These are phyloP conservation scores for Ariolimax columbianus DNA, from an alignment of 2,888 invertebrate genomes.

Conservation along the genomic window DNA sequence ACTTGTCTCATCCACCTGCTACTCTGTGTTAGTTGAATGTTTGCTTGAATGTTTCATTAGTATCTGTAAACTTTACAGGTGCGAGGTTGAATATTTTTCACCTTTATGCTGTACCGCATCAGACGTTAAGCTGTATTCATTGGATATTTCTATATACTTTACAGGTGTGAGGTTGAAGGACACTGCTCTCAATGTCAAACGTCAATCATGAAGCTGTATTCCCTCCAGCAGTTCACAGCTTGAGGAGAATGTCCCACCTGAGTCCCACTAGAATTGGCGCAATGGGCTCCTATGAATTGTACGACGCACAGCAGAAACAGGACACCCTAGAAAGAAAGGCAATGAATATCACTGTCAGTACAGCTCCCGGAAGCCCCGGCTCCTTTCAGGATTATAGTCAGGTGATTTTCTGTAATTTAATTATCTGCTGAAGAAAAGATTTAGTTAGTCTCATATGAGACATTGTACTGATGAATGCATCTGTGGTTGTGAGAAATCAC, in stretches of 20 bases:
- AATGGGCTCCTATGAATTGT: conserved; percentile 34
- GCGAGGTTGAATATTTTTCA: not conserved
- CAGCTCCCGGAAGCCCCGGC: conserved; percentile 36
- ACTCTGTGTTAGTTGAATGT: too few relatives aligned
- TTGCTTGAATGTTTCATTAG: too few relatives aligned
- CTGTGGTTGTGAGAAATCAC: too few relatives aligned
- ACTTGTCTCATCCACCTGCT: too few relatives aligned
- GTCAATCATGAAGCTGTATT: conserved; percentile 18
- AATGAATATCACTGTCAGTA: not conserved
- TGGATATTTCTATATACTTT: too few relatives aligned
- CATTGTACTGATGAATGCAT: too few relatives aligned
- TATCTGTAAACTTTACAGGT: too few relatives aligned
- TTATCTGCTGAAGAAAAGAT: not conserved
- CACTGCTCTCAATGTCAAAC: conserved; percentile 17
- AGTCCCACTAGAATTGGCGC: not conserved
- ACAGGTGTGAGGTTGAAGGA: conserved; percentile 15
- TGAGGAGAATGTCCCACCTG: conserved; percentile 18
- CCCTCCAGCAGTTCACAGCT: conserved; percentile 1
- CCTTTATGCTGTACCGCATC: conserved; percentile 25
- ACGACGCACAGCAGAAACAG: conserved; percentile 1
- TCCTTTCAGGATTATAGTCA: conserved; percentile 23
- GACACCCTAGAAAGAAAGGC: not conserved
- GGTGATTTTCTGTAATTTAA: not conserved
- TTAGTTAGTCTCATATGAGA: too few relatives aligned
- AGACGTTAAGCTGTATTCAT: conserved; percentile 1